Base-by-base conservation (phyloP, 2,888 invertebrate genomes). In the Drosophila parthenogenetica region DNA sequence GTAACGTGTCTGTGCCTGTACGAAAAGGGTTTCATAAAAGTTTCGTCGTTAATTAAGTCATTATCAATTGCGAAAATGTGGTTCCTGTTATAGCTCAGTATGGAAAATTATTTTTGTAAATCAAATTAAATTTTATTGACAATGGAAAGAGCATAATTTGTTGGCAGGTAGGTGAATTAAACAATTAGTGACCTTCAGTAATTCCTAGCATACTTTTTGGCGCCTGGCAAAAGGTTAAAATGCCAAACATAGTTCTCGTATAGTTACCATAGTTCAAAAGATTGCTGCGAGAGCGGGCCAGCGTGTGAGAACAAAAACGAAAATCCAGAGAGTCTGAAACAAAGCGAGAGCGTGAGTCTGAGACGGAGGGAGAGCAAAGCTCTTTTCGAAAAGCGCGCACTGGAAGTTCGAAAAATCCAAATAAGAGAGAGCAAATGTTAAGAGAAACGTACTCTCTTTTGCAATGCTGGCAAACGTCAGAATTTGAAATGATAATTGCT, bases 401-500 rank as follows among this genome's bases (percentile, higher is more conserved):
- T 77, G 77, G 77, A 77, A 77, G 78, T 77, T 77, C 77, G 77
- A 77, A 77, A 73, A 73, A 25, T 16, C 19, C 22, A 16, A n/a
- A 2, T 35, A 11, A 13, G 13, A 25, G 17, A 11, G 42, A 48
- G 19, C 13, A 53, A 48, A 29, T 14, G 53, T 37, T 68, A 79
- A 79, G 77, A 75, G 85, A 71, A 64, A 29, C 8, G 29, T 8
- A 58, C 11, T 32, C 40, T 42, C 75, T 70, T 65, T 80, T 74
- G 51, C 13, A 25, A 1, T 7, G n/a, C 14, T 29, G 61, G 66
- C 73, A 67, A 81, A 88, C 85, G 85, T 85, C 85, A 85, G 85
- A 88, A 85, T 87, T 86, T 77, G 81, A 85, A 88, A 85, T 85
- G 82, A 86, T 86, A 86, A 86, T 88, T 83, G 88, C 77, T 63